Conservation (phyloP, 2,113 vertebrate genomes). For the Bombycilla garrulus region DNA sequence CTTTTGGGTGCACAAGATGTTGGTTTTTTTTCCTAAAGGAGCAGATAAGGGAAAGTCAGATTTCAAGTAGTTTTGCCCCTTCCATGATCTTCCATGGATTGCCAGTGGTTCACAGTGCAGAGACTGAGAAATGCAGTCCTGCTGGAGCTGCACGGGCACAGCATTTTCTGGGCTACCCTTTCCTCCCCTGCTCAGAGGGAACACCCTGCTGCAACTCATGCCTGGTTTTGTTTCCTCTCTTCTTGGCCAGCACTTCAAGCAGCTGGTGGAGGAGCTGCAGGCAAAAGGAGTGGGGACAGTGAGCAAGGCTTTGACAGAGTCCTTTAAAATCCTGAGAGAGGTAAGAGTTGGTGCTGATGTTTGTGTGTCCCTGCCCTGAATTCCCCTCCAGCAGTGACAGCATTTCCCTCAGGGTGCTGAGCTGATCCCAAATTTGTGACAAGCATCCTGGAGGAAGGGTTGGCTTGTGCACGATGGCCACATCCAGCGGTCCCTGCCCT, state of each 20-base stretch:
- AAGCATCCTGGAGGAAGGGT: neutral
- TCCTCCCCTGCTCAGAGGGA: neutral
- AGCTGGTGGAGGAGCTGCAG: conserved; percentile 85
- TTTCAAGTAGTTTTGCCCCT: neutral
- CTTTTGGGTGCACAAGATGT: neutral
- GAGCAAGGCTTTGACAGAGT: conserved; percentile 87
- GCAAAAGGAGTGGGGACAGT: conserved; percentile 92
- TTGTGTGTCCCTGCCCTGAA: neutral
- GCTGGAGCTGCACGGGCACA: neutral
- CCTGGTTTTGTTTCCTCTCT: neutral
- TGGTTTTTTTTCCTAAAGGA: neutral
- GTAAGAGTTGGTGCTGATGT: conserved; percentile 43
- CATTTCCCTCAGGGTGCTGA: neutral
- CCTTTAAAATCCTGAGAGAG: conserved; percentile 91
- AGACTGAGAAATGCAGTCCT: neutral
- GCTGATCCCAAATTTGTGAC: neutral
- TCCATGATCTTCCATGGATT: neutral
- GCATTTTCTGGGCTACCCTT: neutral
- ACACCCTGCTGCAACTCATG: neutral
- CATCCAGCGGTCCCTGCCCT: neutral
- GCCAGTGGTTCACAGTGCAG: neutral
- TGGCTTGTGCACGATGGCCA: neutral
- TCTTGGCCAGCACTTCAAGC: conserved; percentile 88
- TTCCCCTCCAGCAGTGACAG: neutral
- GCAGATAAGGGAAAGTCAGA: neutral